Evolutionary conservation across 2,797 vertebrate genomes (phyloP).

Genomic region (Hozukius guyotensis): DNA sequence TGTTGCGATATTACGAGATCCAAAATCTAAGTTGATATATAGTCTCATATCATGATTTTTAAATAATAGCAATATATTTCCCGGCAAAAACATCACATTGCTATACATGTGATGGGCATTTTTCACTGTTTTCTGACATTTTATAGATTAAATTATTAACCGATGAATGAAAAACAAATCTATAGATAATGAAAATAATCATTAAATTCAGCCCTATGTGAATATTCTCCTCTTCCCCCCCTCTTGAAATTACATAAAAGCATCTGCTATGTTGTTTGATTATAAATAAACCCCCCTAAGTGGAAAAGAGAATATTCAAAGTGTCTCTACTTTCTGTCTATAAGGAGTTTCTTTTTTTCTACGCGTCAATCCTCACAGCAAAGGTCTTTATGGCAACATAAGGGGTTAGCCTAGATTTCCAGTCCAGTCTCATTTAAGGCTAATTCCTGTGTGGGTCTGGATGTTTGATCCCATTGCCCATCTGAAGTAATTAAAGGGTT

Average conservation of each 20-base stretch:
- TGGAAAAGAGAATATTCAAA: conserved; percentile 54
- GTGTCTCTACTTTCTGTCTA: conserved; percentile 18
- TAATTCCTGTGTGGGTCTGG: conserved; percentile 81
- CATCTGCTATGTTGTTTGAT: conserved; percentile 44
- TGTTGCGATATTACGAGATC: too few relatives aligned
- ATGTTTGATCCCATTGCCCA: conserved; percentile 86
- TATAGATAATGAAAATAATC: neutral
- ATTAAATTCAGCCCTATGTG: neutral
- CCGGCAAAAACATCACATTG: too few relatives aligned
- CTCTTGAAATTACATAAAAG: conserved; percentile 35
- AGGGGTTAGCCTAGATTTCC: conserved; percentile 66
- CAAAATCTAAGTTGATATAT: too few relatives aligned
- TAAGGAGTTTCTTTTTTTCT: conserved; percentile 23
- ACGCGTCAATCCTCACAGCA: conserved; percentile 50
- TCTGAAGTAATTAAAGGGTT: conserved; percentile 90
- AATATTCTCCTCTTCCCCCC: neutral
- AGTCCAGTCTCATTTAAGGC: conserved; percentile 81
- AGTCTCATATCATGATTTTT: too few relatives aligned
- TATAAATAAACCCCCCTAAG: conserved; percentile 43
- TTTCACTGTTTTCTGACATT: conserved; percentile 9
- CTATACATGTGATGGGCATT: neutral
- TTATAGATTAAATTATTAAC: conserved; percentile 26
- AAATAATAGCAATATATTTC: too few relatives aligned
- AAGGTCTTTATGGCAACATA: conserved; percentile 71
- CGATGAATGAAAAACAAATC: neutral